phyloP scores from a whole-genome alignment of 2,888 invertebrate genomes.

The Poecilobothrus nobilitatus region DNA sequence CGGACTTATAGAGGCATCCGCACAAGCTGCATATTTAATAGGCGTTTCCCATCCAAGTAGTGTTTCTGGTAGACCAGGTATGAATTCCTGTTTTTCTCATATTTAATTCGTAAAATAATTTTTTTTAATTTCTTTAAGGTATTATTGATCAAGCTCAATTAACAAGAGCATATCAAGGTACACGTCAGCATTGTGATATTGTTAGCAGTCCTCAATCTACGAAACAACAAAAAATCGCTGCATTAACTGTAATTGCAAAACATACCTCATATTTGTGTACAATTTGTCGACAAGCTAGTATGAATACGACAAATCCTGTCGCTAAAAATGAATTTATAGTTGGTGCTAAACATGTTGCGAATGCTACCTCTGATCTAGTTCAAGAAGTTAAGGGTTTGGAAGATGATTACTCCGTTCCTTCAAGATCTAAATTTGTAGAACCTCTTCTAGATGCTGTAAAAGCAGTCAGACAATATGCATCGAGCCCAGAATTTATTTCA shows the following conservation, averaged over 20 bases:
- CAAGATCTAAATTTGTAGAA: constrained; percentile 67
- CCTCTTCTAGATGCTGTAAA: constrained; percentile 87
- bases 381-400: constrained; percentile 89
- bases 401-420: constrained; percentile 69
- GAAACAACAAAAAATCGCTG: constrained; percentile 78
- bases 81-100: not conserved
- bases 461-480: constrained; percentile 84
- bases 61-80: constrained; percentile 75
- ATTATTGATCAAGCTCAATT: constrained; percentile 83
- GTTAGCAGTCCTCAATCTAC: constrained; percentile 62
- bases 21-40: constrained; percentile 90
- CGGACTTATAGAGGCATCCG: constrained; percentile 84
- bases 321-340: constrained; percentile 96
- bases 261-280: constrained; percentile 94
- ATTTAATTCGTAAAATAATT: not conserved
- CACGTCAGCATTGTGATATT: constrained; percentile 78
- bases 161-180: constrained; percentile 79
- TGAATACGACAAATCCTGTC: constrained; percentile 79
- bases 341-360: constrained; percentile 94
- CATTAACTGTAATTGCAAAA: constrained; percentile 89
- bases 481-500: constrained; percentile 86
- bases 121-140: not conserved
- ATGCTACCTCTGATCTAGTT: constrained; percentile 87
- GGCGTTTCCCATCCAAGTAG: constrained; percentile 88
- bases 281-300: constrained; percentile 87